These are phyloP conservation scores for Porites australiensis DNA, from an alignment of 64 coral and sea anemone genomes.

Conservation along the genomic window DNA sequence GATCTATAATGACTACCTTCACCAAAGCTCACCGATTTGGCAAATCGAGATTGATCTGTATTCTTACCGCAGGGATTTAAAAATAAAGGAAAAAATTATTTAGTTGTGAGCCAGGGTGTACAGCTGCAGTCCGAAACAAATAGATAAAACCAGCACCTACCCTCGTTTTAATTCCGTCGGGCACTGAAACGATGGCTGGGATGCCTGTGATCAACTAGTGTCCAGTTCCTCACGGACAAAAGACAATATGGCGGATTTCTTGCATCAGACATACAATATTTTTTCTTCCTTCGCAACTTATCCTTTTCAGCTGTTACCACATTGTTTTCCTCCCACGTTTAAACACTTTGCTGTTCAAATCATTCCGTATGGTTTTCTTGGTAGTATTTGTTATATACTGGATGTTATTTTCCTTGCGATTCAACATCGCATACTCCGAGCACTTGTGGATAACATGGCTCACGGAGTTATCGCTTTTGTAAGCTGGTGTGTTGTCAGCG, in stretches of 20 bases:
- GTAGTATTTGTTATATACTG: constrained; percentile 19
- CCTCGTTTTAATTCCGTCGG: too few relatives aligned
- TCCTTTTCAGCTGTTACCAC: not conserved
- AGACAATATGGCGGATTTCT: constrained; percentile 23
- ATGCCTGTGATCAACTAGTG: too few relatives aligned
- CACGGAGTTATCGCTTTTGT: constrained; percentile 64
- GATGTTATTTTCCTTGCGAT: not conserved
- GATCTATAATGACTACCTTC: too few relatives aligned
- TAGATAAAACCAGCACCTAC: too few relatives aligned
- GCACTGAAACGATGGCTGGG: too few relatives aligned
- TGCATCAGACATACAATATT: not conserved
- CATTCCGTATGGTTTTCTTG: constrained; percentile 4
- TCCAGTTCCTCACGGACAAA: not conserved
- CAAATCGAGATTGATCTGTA: too few relatives aligned
- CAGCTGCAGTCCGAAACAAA: too few relatives aligned
- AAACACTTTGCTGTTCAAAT: not conserved
- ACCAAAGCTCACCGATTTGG: too few relatives aligned
- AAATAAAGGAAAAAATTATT: too few relatives aligned
- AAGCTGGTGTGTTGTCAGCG: constrained; percentile 63
- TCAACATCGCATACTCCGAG: not conserved
- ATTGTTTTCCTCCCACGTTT: not conserved
- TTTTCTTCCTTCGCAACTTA: not conserved
- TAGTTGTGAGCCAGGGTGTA: too few relatives aligned
- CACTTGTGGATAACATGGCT: constrained; percentile 57
- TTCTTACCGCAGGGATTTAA: too few relatives aligned